Base-by-base conservation (phyloP, 2,113 vertebrate species). In the Nettapus auritus region DNA sequence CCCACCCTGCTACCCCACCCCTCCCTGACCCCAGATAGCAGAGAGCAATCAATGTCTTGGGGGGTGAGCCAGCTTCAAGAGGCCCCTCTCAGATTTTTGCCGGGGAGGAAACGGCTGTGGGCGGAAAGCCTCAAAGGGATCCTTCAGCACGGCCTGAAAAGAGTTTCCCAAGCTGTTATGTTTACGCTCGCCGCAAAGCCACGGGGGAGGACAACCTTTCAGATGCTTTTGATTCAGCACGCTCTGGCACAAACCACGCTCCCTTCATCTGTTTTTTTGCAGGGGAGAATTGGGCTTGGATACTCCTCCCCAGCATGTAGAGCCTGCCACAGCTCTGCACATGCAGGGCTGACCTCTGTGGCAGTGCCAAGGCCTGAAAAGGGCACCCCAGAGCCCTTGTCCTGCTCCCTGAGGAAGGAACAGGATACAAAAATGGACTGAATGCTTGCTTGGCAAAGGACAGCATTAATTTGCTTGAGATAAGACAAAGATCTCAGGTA, bases 101-200 rank as follows among this genome's bases (percentile, higher is more conserved):
- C 9, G 21, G 28, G 36, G 67, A 95, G 76, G 82, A 86, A 83
- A 83, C 82, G 68, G 62, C 82, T 90, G 75, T n/a, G 87, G 82
- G 67, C 42, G 59, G 73, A 56, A 82, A 88, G 79, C 75, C 92
- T 94, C 86, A 74, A 77, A 93, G 82, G 38, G 86, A 92, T 93
- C 86, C 82, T 88, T 94, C 73, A 95, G 59, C 60, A 46, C 46
- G 67, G 64, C 64, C 87, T 76, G 62, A 5, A 69, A 88, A 90
- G 76, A 80, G 38, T 94, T 96, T 97, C 86, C 88, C 36, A 9
- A 83, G 68, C 33, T 63, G 88, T 83, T 83, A 83, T 70, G 64
- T 83, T 89, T 89, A 89, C 3, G 7, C 66, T 90, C 3, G 6
- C 67, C 3, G 4, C 88, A 91, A 90, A 96, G 79, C 92, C 90